A percentile compares a stretch with the other conserved stretches of the same genome.
Conservation (phyloP, 2,888 invertebrate species). For the Cephus spinipes region DNA sequence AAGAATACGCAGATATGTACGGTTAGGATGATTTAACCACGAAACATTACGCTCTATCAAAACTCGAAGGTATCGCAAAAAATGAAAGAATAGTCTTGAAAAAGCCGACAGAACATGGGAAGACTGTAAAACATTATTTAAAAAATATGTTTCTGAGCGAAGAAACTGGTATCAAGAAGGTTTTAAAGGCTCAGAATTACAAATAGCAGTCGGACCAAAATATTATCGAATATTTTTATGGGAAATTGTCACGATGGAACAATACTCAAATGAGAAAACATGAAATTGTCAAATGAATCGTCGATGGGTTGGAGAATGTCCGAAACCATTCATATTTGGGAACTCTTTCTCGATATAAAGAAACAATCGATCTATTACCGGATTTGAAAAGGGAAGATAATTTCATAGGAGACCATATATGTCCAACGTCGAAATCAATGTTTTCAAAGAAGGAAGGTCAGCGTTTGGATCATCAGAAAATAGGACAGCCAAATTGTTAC, state of each 20-base stretch:
- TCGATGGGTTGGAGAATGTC: slow-evolving; percentile 29
- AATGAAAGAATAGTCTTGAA: slow-evolving; percentile 28
- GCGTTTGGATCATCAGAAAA: background rate
- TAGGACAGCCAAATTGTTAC: background rate
- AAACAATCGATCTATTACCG: slow-evolving; percentile 29
- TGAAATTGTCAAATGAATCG: slow-evolving; percentile 37
- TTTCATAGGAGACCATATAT: slow-evolving; percentile 8
- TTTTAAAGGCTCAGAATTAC: slow-evolving; percentile 30
- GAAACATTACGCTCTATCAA: slow-evolving; percentile 16
- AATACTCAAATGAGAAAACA: slow-evolving; percentile 28
- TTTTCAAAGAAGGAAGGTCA: background rate
- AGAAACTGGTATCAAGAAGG: slow-evolving; percentile 10
- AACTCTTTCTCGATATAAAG: slow-evolving; percentile 27
- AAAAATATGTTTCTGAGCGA: background rate
- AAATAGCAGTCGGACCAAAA: slow-evolving; percentile 24
- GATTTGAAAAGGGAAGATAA: slow-evolving; percentile 30
- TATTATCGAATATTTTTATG: slow-evolving; percentile 36
- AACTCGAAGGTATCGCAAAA: slow-evolving; percentile 30
- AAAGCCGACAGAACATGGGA: slow-evolving; percentile 12
- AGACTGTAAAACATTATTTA: slow-evolving; percentile 17
- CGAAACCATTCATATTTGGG: slow-evolving; percentile 25
- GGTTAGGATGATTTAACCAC: slow-evolving; percentile 25
- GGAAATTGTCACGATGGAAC: slow-evolving; percentile 34
- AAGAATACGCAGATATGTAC: slow-evolving; percentile 27
- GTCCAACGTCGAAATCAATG: background rate